Evolutionary conservation across 2,113 vertebrate species (phyloP), one percentile per base, ranked within the genome.

Genomic region (Meriones unguiculatus): DNA sequence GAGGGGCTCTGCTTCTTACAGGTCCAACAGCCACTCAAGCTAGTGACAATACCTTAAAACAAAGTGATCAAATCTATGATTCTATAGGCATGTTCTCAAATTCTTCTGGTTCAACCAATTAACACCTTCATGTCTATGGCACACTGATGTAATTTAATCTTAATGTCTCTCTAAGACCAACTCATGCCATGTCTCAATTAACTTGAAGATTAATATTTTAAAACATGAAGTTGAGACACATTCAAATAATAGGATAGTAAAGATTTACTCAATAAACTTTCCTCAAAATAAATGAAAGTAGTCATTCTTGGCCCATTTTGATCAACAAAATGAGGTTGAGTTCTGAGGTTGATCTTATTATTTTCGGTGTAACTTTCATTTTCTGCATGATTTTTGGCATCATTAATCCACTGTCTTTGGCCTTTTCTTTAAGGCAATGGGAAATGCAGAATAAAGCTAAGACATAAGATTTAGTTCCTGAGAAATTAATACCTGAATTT

Each of bases 101-200:
- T 25, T 54, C 20, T 70, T 67, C 32, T 38, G 11, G 28, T 87
- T 18, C 25, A 28, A 2, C 1, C 22, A 54, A 14, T 4, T n/a
- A 35, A 24, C 14, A 46, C 14, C 41, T 50, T 28, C 50, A n/a
- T 38, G 12, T 17, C 14, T 10, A 2, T n/a, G 10, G 1, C 7
- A 38, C 1, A 5, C 17, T 38, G 67, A 15, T 70, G 1, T 54
- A 12, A 70, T n/a, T 52, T 52, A 32, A n/a, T 52, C 13, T 7
- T 17, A 72, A 17, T 86, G 13, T 1, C 32, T 25, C 0, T 52
- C 5, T 70, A 32, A 0, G 4, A n/a, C 50, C 4, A 17, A 35
- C 14, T 64, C 7, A 38, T 73, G 7, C 13, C 52, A 9, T 28
- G 12, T 2, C 82, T 41, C 25, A 20, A 46, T 46, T 38, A 52